phyloP scores from a whole-genome alignment of 2,888 invertebrate genomes.

The Clivina fossor region DNA sequence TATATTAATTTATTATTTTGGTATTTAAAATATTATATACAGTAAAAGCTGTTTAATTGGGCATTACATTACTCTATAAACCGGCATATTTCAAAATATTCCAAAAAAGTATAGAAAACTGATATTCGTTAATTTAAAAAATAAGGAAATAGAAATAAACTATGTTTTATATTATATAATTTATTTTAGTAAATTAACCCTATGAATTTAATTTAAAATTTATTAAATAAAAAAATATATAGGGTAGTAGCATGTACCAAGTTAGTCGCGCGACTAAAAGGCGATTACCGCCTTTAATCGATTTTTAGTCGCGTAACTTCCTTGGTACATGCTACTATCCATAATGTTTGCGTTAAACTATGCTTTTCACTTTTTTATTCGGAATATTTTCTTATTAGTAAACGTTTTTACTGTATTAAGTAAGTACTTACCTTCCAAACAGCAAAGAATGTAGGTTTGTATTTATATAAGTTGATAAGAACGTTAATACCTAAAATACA shows the following conservation, averaged over 20 bases:
- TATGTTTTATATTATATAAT: background rate
- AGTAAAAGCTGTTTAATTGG: background rate
- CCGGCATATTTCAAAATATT: too few relatives aligned
- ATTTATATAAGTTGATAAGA: constrained; percentile 68
- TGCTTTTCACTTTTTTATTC: too few relatives aligned
- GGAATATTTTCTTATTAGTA: too few relatives aligned
- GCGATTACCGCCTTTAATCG: too few relatives aligned
- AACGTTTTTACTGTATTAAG: too few relatives aligned
- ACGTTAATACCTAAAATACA: constrained; percentile 59
- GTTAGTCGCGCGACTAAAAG: too few relatives aligned
- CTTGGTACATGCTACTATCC: too few relatives aligned
- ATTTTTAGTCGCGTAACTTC: too few relatives aligned
- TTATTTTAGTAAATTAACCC: background rate
- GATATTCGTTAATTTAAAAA: background rate
- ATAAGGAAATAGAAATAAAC: background rate
- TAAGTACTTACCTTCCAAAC: constrained; percentile 67
- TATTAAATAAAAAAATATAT: too few relatives aligned
- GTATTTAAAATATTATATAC: background rate
- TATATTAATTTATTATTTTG: background rate
- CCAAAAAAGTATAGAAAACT: background rate
- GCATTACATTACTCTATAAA: background rate
- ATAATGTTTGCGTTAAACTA: too few relatives aligned
- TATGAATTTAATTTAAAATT: too few relatives aligned
- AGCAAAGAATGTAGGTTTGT: constrained; percentile 60
- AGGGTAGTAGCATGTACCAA: too few relatives aligned